These are phyloP conservation scores for Pedetes capensis DNA, from an alignment of 2,113 vertebrate genomes.

Conservation along the genomic window DNA sequence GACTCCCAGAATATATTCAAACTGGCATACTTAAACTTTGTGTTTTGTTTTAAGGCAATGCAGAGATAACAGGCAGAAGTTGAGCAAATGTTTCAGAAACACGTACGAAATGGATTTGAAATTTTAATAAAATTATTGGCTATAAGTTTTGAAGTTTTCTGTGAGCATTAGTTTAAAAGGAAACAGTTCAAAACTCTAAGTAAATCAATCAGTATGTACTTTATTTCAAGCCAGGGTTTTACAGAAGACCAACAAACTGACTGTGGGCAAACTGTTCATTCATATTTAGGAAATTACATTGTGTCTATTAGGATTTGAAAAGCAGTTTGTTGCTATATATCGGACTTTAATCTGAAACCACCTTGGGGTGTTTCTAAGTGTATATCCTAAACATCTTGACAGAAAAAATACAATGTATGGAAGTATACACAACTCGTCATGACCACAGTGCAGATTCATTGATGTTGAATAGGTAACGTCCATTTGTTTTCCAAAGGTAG, in stretches of 20 bases:
- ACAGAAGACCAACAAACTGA: conserved; percentile 66
- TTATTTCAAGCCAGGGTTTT: conserved; percentile 73
- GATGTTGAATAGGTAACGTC: conserved; percentile 40
- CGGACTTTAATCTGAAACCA: conserved; percentile 60
- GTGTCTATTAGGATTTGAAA: conserved; percentile 53
- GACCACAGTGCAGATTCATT: conserved; percentile 45
- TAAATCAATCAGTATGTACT: conserved; percentile 63
- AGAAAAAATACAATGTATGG: conserved; percentile 49
- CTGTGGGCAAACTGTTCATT: conserved; percentile 54
- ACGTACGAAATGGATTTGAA: conserved; percentile 8
- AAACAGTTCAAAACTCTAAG: conserved; percentile 65
- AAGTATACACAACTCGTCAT: conserved; percentile 49
- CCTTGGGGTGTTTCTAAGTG: conserved; percentile 46
- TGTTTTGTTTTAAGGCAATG: conserved; percentile 21
- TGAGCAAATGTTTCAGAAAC: conserved; percentile 41
- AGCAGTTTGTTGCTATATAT: conserved; percentile 28
- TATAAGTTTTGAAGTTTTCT: background rate
- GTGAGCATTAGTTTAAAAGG: conserved; percentile 44
- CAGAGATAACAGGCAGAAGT: background rate
- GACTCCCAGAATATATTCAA: background rate
- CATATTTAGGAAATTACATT: conserved; percentile 60
- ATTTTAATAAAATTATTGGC: conserved; percentile 48
- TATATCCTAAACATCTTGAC: background rate
- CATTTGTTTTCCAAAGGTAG: conserved; percentile 52
- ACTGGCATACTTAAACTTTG: background rate